Evolutionary conservation across 2,113 vertebrate genomes (phyloP).

Genomic region (Chlamydotis undulata): DNA sequence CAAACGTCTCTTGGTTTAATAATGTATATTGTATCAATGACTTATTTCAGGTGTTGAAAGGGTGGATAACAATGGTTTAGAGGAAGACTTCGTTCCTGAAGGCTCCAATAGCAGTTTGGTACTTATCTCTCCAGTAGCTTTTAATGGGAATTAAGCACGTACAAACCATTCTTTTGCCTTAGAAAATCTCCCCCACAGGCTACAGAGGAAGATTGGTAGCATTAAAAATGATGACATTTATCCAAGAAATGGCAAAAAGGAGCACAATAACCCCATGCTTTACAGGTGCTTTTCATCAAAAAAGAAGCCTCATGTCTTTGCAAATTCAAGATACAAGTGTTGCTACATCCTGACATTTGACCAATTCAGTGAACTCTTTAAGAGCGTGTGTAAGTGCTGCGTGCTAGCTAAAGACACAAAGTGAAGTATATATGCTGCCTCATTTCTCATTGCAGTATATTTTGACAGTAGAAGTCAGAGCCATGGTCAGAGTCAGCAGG

Average conservation of each 20-base stretch:
- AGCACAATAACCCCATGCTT: slow-evolving; percentile 45
- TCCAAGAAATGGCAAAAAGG: slow-evolving; percentile 62
- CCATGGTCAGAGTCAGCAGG: background rate
- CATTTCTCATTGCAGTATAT: background rate
- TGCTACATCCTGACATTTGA: slow-evolving; percentile 22
- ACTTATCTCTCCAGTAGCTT: slow-evolving; percentile 30
- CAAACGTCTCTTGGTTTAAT: slow-evolving; percentile 17
- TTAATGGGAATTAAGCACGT: slow-evolving; percentile 61
- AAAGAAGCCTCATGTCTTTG: slow-evolving; percentile 3
- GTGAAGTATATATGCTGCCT: background rate
- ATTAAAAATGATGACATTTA: slow-evolving; percentile 68
- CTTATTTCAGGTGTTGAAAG: slow-evolving; percentile 5
- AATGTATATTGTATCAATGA: background rate
- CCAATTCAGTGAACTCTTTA: background rate
- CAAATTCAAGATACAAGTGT: slow-evolving; percentile 43
- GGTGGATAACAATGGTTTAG: background rate
- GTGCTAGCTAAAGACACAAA: background rate
- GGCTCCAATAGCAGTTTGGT: background rate
- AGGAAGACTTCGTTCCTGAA: slow-evolving; percentile 17
- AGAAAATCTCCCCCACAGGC: slow-evolving; percentile 42
- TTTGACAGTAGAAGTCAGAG: slow-evolving; percentile 19
- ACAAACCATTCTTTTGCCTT: slow-evolving; percentile 41
- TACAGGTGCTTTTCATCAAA: slow-evolving; percentile 56
- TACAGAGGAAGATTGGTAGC: slow-evolving; percentile 58
- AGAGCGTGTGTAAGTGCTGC: background rate